These are phyloP conservation scores for Tachina lurida DNA, from an alignment of 2,888 invertebrate species.

Conservation along the genomic window DNA sequence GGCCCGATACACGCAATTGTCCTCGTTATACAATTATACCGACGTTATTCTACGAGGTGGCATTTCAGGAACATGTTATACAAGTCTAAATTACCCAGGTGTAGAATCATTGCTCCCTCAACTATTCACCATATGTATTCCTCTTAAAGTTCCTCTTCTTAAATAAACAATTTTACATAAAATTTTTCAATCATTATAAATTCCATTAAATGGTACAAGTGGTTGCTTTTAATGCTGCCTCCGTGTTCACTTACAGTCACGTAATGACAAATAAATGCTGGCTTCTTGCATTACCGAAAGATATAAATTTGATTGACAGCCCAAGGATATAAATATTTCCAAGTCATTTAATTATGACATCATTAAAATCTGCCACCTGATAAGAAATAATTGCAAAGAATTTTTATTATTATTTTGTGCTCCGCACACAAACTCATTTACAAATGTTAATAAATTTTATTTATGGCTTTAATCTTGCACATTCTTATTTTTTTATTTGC, in stretches of 20 bases:
- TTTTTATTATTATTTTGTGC: neutral
- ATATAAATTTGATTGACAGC: constrained; percentile 63
- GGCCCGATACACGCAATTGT: no score
- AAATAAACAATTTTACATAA: no score
- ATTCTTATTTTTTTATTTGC: neutral
- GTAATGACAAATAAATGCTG: neutral
- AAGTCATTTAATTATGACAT: constrained; percentile 75
- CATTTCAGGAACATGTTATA: no score
- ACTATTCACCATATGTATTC: no score
- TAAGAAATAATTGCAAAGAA: constrained; percentile 51
- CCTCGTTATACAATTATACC: no score
- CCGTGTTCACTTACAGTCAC: neutral
- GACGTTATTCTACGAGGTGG: no score
- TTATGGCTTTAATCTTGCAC: constrained; percentile 2
- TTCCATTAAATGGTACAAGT: neutral
- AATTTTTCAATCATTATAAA: neutral
- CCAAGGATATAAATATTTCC: constrained; percentile 72
- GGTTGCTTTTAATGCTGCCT: neutral
- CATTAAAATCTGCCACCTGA: constrained; percentile 75
- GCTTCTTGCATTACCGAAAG: constrained; percentile 27
- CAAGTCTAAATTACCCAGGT: no score
- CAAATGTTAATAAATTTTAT: constrained; percentile 14
- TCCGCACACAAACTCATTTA: neutral
- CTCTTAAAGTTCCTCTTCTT: no score
- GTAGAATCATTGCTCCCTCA: no score